These are phyloP conservation scores for Melipona quadrifasciata DNA, from an alignment of 1,140 invertebrate species.

Conservation along the genomic window DNA sequence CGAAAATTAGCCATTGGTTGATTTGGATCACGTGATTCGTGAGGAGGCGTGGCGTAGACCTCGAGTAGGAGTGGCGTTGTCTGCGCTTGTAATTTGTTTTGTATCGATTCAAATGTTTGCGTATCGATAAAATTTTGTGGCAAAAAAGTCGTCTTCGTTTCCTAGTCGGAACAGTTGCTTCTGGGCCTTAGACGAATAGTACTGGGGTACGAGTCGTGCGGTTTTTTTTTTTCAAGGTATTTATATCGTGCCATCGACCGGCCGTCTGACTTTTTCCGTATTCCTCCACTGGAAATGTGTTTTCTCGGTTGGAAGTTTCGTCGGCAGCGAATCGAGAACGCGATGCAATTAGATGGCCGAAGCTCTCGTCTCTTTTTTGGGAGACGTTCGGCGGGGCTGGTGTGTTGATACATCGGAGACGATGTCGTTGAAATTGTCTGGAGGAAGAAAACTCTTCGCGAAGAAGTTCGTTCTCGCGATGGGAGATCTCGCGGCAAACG, in stretches of 20 bases:
- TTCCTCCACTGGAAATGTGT: not conserved
- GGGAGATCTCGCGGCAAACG: not conserved
- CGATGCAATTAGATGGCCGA: not conserved
- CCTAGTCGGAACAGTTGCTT: too few relatives aligned
- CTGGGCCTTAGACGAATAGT: too few relatives aligned
- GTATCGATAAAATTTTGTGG: too few relatives aligned
- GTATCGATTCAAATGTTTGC: too few relatives aligned
- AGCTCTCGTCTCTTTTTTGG: not conserved
- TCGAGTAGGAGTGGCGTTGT: too few relatives aligned
- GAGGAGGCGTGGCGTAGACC: too few relatives aligned
- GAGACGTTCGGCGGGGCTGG: not conserved
- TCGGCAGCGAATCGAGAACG: not conserved
- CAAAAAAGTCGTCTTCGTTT: too few relatives aligned
- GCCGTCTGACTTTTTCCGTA: not conserved
- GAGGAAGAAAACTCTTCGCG: not conserved
- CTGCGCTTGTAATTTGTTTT: too few relatives aligned
- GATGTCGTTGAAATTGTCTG: not conserved
- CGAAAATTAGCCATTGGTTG: too few relatives aligned
- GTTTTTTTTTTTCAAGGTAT: conserved; percentile 3
- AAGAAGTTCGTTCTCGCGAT: not conserved
- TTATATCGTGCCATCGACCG: not conserved
- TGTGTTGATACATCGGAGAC: not conserved
- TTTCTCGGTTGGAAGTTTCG: not conserved
- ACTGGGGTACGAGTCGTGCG: too few relatives aligned
- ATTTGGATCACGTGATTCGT: too few relatives aligned